phyloP scores from a whole-genome alignment of 2,113 vertebrate genomes.

The Sapayoa aenigma region DNA sequence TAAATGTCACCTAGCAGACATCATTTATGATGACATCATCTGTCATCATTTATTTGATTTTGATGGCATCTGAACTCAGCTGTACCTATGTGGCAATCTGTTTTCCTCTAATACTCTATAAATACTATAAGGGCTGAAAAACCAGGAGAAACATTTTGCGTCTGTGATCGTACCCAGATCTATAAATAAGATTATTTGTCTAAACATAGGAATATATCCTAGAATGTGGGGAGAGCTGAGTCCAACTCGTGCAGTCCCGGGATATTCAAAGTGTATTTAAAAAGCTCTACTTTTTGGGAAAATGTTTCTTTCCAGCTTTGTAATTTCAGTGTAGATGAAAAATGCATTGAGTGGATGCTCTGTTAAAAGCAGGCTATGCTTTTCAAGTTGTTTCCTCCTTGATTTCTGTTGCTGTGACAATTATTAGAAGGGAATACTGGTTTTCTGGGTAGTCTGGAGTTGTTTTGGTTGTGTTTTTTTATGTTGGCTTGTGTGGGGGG shows the following conservation, averaged over 20 bases:
- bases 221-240: not conserved
- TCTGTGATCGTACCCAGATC: not conserved
- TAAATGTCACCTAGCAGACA: not conserved
- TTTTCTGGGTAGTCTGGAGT: not conserved
- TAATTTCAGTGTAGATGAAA: not conserved
- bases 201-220: not conserved
- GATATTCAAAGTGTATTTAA: not conserved
- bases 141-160: not conserved
- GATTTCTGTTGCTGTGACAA: not conserved
- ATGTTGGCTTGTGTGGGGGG: too few relatives aligned
- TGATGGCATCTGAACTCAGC: not conserved
- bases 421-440: not conserved
- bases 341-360: not conserved
- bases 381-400: not conserved
- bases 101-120: not conserved
- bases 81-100: not conserved
- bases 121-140: not conserved
- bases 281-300: not conserved
- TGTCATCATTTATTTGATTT: not conserved
- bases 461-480: too few relatives aligned
- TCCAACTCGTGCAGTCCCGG: fast-evolving
- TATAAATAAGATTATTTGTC: not conserved
- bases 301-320: not conserved
- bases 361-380: not conserved
- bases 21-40: too few relatives aligned